Conservation (phyloP, 2,113 vertebrate species). For the Ramphastos sulfuratus region DNA sequence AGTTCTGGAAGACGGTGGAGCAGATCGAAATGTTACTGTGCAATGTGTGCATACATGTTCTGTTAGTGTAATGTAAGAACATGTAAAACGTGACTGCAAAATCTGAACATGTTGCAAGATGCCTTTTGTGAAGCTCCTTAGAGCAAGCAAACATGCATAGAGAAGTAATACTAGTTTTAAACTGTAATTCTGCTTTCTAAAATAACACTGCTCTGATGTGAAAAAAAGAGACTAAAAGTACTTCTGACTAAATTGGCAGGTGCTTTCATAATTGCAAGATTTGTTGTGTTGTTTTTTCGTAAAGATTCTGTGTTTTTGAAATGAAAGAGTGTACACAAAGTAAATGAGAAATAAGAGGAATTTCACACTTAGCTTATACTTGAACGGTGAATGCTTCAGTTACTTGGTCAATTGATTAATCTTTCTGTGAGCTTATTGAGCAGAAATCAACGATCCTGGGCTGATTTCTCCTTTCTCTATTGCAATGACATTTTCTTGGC, state of each 20-base stretch:
- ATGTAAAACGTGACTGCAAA: not conserved
- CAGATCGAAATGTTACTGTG: not conserved
- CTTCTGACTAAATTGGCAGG: not conserved
- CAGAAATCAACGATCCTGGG: not conserved
- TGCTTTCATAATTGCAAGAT: not conserved
- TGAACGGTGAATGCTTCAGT: not conserved
- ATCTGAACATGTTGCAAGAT: not conserved
- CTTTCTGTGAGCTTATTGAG: not conserved
- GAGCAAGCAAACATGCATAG: not conserved
- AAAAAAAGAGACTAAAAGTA: not conserved
- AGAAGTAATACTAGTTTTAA: not conserved
- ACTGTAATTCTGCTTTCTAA: not conserved
- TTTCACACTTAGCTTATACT: not conserved
- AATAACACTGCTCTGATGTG: not conserved
- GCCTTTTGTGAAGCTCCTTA: not conserved
- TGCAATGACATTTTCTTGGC: not conserved
- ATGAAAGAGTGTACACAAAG: not conserved
- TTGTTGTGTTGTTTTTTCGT: not conserved
- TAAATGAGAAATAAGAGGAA: not conserved
- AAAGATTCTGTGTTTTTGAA: not conserved
- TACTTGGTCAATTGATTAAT: not conserved
- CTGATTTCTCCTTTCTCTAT: not conserved
- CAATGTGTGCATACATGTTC: not conserved
- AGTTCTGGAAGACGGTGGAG: not conserved
- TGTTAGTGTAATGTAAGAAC: not conserved